Conservation (phyloP, 2,113 vertebrate genomes). For the Spheniscus mendiculus region DNA sequence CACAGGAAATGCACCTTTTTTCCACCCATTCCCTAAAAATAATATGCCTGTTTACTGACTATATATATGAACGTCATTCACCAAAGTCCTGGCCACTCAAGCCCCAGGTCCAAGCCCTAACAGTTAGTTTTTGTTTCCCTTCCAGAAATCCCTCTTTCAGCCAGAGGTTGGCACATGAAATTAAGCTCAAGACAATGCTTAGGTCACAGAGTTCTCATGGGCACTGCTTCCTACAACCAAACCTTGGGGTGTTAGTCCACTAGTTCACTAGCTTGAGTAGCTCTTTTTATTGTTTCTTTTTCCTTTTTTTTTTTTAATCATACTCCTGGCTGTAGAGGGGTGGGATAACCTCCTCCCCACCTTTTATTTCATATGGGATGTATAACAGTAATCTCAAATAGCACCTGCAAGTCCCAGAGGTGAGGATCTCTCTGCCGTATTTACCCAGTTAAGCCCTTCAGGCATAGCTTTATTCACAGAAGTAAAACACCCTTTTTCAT, state of each 20-base stretch:
- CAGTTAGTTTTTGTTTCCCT: neutral
- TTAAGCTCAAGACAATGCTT: neutral
- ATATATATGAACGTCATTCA: neutral
- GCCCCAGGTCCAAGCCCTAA: neutral
- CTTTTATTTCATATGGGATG: neutral
- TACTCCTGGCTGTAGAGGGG: neutral
- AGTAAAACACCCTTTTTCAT: neutral
- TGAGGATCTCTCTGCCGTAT: neutral
- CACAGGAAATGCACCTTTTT: neutral
- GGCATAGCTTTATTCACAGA: neutral
- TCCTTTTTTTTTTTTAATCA: too few species aligned
- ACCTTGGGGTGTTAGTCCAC: too few species aligned
- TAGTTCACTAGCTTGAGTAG: neutral
- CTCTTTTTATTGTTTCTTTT: neutral
- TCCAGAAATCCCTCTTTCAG: neutral
- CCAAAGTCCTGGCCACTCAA: neutral
- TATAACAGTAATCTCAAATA: neutral
- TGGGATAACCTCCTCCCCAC: neutral
- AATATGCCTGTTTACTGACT: neutral
- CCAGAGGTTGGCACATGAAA: neutral
- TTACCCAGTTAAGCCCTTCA: neutral
- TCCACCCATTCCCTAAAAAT: neutral
- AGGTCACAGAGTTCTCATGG: too few species aligned
- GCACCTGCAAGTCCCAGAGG: neutral
- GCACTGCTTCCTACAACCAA: neutral